These are phyloP conservation scores for Oscheius sp. DNA, from an alignment of 2,888 invertebrate genomes.

Conservation along the genomic window DNA sequence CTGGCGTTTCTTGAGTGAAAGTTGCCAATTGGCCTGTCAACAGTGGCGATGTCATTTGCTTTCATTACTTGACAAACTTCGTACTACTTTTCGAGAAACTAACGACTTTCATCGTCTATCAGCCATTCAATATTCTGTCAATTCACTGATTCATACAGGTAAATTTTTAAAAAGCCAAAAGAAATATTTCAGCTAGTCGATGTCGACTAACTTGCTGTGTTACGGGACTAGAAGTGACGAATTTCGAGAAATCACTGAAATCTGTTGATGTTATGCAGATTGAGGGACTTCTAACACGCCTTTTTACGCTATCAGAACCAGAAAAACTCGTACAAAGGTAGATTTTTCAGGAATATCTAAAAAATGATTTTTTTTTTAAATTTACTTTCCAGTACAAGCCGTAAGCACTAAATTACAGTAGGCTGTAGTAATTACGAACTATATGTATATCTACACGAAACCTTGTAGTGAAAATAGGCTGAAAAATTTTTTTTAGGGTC, in stretches of 20 bases:
- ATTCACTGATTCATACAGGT: slow-evolving; percentile 43
- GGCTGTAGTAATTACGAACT: no score
- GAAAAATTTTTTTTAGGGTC: slow-evolving; percentile 29
- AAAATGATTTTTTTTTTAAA: no score
- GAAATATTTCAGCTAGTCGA: slow-evolving; percentile 18
- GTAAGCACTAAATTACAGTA: no score
- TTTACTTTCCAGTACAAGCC: no score
- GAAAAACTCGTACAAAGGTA: slow-evolving; percentile 28
- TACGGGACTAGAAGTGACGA: slow-evolving; percentile 51
- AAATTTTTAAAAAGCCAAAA: background rate
- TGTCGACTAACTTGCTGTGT: slow-evolving; percentile 39
- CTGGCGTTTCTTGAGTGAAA: slow-evolving; percentile 33
- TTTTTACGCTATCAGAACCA: slow-evolving; percentile 19
- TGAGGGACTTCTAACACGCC: slow-evolving; percentile 31
- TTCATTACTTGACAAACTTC: slow-evolving; percentile 70
- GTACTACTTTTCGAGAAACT: slow-evolving; percentile 67
- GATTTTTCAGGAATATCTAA: no score
- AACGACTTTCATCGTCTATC: slow-evolving; percentile 16
- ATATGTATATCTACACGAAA: no score
- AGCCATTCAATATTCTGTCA: slow-evolving; percentile 33
- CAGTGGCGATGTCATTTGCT: slow-evolving; percentile 43
- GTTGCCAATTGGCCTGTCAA: slow-evolving; percentile 35
- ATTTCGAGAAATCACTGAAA: slow-evolving; percentile 39
- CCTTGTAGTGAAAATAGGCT: no score
- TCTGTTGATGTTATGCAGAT: slow-evolving; percentile 30